A percentile compares a stretch with the other conserved stretches of the same genome.
Conservation (phyloP, 1,140 invertebrate species). For the Microplitis demolitor region DNA sequence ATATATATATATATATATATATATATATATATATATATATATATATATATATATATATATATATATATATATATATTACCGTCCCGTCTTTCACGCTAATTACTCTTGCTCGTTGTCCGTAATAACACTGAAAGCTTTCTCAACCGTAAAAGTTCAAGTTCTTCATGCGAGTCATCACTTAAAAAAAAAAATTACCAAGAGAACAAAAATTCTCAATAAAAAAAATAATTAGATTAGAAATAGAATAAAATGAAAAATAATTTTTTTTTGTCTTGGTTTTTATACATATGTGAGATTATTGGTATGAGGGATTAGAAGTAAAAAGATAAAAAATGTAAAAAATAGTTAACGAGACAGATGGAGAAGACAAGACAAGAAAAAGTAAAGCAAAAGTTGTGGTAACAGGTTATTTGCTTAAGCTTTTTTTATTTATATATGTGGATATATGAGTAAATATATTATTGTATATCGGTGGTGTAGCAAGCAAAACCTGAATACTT, state of each 20-base stretch:
- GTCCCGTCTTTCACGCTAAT: constrained; percentile 42
- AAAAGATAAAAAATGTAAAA: not conserved
- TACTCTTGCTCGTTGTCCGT: constrained; percentile 43
- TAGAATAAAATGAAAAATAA: too few species aligned
- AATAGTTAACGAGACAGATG: constrained; percentile 33
- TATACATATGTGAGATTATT: not conserved
- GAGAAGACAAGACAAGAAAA: constrained; percentile 1
- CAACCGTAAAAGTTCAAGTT: constrained; percentile 40
- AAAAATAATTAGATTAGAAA: not conserved
- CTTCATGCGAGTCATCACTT: not conserved
- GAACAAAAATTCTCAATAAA: not conserved
- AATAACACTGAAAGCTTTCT: constrained; percentile 43
- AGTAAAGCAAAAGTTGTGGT: constrained; percentile 17
- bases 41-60: too few species aligned
- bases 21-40: too few species aligned
- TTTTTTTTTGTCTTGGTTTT: too few species aligned
- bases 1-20: too few species aligned
- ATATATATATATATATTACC: too few species aligned
- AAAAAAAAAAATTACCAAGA: not conserved
- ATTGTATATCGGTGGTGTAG: too few species aligned
- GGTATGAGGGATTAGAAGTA: not conserved
- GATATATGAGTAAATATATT: not conserved
- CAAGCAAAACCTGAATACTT: constrained; percentile 28
- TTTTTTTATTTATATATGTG: constrained; percentile 13
- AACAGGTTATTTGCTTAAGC: constrained; percentile 41